Base-by-base conservation (phyloP, 2,888 invertebrate species). In the Volucella inflata region DNA sequence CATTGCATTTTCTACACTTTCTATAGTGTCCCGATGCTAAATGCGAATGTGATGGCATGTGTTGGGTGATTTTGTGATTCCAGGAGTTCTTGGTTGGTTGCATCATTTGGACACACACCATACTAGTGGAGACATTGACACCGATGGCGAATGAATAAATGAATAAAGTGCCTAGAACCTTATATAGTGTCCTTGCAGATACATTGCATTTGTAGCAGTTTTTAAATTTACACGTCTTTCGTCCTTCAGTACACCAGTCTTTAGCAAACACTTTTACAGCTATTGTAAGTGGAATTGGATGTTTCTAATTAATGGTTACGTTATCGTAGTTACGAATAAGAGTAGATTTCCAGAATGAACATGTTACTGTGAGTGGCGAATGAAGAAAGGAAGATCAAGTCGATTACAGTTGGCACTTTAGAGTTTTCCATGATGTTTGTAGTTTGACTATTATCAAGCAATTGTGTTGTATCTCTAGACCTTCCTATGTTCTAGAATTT, bases 81-180 rank as follows among this genome's bases (percentile, higher is more conserved):
- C 46, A 51, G 3, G 21, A 21, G 21, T 21, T 21, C 21, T 21
- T 21, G 21, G 36, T 17, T 36, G 17, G 12, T 11, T 10, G 53
- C 21, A 71, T 59, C 48, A 53, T 62, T 60, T n/a, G 62, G 44
- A 65, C 65, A 64, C 36, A 30, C 30, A 30, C 30, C 30, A 30
- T 30, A 21, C 55, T 42, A 14, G 50, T 71, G 42, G 55, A 74
- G 51, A 79, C 74, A 70, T 70, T 75, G 83, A 75, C 83, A 68
- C 64, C 59, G 48, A 82, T 75, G 53, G 10, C 6, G 53, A 36
- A n/a, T 68, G 67, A 48, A n/a, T 68, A 59, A 48, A 65, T 59
- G 60, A 48, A 65, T 67, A 71, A 71, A 70, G 50, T 71, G 57
- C 65, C n/a, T n/a, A 36, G 46, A 38, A 55, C 50, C 55, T 30